phyloP scores from a whole-genome alignment of 2,797 vertebrate species.

The Aratinga solstitialis region DNA sequence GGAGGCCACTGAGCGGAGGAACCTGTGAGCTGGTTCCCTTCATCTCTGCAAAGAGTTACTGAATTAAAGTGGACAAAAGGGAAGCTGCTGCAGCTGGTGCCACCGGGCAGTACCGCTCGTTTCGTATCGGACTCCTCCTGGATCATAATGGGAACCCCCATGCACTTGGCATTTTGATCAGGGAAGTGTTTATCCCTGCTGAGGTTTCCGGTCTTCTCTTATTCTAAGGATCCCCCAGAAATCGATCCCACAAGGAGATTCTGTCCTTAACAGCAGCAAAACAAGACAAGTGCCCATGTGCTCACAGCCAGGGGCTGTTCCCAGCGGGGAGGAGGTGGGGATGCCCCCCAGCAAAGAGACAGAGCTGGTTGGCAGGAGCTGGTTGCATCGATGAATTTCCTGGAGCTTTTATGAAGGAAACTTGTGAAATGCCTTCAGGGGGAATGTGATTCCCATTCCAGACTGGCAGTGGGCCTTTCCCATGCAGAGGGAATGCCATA shows the following conservation, averaged over 20 bases:
- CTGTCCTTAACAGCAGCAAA: neutral
- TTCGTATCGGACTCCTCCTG: neutral
- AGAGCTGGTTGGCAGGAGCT: neutral
- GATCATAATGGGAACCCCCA: neutral
- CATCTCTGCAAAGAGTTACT: neutral
- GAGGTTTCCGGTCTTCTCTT: neutral
- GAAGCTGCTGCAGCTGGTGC: neutral
- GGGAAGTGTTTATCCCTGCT: neutral
- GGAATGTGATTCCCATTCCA: neutral
- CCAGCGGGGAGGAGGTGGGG: neutral
- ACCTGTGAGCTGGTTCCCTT: neutral
- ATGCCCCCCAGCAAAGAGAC: neutral
- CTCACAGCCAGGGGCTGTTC: neutral
- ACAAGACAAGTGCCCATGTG: neutral
- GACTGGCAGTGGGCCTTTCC: neutral
- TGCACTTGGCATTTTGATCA: neutral
- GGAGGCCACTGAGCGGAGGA: neutral
- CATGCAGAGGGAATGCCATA: neutral
- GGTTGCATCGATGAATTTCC: neutral
- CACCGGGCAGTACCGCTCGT: accelerated
- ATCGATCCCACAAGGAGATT: neutral
- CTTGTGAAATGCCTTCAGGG: neutral
- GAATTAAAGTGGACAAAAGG: neutral
- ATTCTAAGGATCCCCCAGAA: neutral
- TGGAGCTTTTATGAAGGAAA: neutral